Conservation (phyloP, 1,140 invertebrate genomes). For the Pemphigus obesinymphae region DNA sequence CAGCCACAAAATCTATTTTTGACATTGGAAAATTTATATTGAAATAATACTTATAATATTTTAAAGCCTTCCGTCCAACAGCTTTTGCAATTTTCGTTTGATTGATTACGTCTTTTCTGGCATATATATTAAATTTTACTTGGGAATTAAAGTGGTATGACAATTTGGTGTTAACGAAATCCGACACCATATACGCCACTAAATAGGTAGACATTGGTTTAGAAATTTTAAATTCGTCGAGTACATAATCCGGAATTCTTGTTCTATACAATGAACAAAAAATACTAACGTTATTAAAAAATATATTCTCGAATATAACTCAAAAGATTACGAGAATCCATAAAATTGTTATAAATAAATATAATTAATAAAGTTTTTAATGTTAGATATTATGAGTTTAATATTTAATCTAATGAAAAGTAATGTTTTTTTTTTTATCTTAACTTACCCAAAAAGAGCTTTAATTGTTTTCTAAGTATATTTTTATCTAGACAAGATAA, state of each 20-base stretch:
- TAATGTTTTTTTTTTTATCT: no score
- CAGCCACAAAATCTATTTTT: slow-evolving; percentile 63
- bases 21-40: slow-evolving; percentile 56
- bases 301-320: no score
- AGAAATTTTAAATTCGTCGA: slow-evolving; percentile 62
- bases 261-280: no score
- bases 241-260: slow-evolving; percentile 54
- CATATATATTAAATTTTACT: slow-evolving; percentile 63
- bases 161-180: slow-evolving; percentile 58
- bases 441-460: no score
- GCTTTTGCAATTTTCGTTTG: slow-evolving; percentile 57
- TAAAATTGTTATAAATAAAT: no score
- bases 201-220: slow-evolving; percentile 84
- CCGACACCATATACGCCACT: slow-evolving; percentile 74
- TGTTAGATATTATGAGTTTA: no score
- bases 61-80: slow-evolving; percentile 56
- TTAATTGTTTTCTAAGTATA: no score
- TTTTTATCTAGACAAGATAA: no score
- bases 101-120: slow-evolving; percentile 57
- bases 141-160: slow-evolving; percentile 48
- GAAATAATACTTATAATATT: slow-evolving; percentile 56
- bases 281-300: no score
- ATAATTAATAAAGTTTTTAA: no score
- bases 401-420: no score
- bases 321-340: no score